Evolutionary conservation across 2,113 vertebrate genomes (phyloP).

Genomic region (Ia io): DNA sequence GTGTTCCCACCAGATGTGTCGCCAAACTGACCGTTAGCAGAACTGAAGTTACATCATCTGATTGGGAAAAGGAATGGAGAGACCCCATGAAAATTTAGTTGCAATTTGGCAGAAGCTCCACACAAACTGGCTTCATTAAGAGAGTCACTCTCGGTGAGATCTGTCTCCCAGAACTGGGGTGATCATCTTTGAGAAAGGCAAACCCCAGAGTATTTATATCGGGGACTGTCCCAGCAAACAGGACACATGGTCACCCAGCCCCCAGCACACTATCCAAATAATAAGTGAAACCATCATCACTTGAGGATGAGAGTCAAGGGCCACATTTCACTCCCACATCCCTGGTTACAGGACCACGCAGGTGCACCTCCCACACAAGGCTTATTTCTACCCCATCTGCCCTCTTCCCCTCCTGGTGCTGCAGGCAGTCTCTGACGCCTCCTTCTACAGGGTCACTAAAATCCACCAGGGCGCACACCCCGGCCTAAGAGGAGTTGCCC

Average conservation of each 20-base stretch:
- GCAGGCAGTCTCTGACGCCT: neutral
- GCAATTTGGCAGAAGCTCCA: neutral
- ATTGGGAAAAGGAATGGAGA: neutral
- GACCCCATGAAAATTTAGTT: neutral
- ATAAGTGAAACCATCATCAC: neutral
- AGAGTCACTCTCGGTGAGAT: neutral
- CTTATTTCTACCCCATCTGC: neutral
- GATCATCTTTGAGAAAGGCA: neutral
- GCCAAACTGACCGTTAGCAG: neutral
- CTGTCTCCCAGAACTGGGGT: neutral
- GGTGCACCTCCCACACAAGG: neutral
- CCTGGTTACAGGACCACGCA: neutral
- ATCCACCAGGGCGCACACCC: neutral
- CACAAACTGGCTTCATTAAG: neutral
- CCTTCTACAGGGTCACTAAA: neutral
- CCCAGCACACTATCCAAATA: neutral
- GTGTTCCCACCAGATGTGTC: neutral
- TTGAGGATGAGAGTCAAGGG: neutral
- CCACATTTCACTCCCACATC: neutral
- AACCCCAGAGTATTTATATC: neutral
- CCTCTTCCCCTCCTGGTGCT: neutral
- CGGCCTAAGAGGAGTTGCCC: neutral
- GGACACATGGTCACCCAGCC: neutral
- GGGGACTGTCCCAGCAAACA: neutral
- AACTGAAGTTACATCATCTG: neutral